Conservation (phyloP, 2,797 vertebrate species). For the Enteromius treurensis region DNA sequence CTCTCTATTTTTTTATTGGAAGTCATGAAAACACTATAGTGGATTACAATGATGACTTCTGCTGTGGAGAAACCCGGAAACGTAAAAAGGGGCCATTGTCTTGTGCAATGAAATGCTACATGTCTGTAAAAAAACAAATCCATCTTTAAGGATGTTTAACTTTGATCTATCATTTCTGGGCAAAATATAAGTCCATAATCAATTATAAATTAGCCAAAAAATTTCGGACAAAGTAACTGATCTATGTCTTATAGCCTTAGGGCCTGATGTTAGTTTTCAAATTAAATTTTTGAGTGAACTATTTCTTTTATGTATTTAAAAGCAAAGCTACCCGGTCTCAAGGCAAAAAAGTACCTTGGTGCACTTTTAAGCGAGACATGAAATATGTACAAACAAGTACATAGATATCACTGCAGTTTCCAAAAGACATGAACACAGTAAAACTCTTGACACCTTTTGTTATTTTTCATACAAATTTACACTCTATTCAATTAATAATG, state of each 20-base stretch:
- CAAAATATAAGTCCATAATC: background rate
- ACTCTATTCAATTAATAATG: too few relatives aligned
- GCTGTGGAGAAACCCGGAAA: too few relatives aligned
- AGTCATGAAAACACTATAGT: too few relatives aligned
- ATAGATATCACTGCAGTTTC: too few relatives aligned
- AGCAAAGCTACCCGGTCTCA: background rate
- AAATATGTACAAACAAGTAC: too few relatives aligned
- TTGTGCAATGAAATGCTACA: background rate
- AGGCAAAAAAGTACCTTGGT: too few relatives aligned
- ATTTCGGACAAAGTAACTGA: background rate
- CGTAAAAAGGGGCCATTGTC: background rate
- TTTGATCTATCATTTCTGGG: background rate
- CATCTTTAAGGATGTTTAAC: background rate
- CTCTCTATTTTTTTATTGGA: too few relatives aligned
- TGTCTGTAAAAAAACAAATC: background rate
- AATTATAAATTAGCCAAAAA: background rate
- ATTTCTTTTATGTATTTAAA: background rate
- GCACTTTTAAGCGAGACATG: too few relatives aligned
- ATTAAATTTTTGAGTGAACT: background rate
- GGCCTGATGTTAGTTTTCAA: background rate
- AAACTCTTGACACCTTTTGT: too few relatives aligned
- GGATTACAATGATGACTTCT: too few relatives aligned
- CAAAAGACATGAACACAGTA: too few relatives aligned
- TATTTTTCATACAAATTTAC: too few relatives aligned
- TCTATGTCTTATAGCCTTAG: background rate